Percentiles rank a stretch among this genome's conserved stretches.
Evolutionary conservation across 2,797 vertebrate genomes (phyloP).

Genomic region (Mareca penelope): DNA sequence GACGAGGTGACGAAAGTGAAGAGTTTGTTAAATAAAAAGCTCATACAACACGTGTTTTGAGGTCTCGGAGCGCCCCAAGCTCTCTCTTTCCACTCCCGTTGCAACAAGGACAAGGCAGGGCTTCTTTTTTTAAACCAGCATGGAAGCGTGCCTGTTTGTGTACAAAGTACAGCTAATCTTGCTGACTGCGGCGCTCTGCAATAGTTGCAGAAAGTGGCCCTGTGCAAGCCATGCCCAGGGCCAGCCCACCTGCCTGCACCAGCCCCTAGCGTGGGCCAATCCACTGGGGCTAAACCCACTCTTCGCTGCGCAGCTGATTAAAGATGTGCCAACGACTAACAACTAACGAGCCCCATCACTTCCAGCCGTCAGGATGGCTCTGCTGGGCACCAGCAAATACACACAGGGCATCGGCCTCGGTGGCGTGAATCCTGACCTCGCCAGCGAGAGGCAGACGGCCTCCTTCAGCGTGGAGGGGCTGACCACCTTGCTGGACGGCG

Average conservation of each 20-base stretch:
- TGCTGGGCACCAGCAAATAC: conserved; percentile 4
- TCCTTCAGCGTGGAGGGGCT: conserved; percentile 77
- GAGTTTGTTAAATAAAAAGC: neutral
- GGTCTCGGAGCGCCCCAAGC: neutral
- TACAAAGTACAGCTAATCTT: neutral
- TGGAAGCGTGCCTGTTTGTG: neutral
- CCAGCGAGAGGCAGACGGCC: conserved; percentile 57
- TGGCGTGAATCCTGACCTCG: conserved; percentile 73
- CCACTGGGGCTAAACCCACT: neutral
- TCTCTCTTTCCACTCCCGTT: accelerated
- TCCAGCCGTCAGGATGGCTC: conserved; percentile 48
- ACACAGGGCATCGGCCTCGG: neutral
- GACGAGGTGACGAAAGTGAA: neutral
- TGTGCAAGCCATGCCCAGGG: neutral
- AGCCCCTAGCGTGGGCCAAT: neutral
- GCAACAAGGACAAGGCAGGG: neutral
- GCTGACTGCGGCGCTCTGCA: neutral
- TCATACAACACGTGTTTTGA: neutral
- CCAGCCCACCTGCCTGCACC: neutral
- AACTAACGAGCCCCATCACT: neutral
- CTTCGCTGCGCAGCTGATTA: accelerated
- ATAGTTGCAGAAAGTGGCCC: neutral
- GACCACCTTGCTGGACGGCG: conserved; percentile 69
- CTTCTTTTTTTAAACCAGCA: neutral
- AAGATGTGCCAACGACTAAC: neutral